Base-by-base conservation (phyloP, 2,888 invertebrate species). In the Cinara cedri region DNA sequence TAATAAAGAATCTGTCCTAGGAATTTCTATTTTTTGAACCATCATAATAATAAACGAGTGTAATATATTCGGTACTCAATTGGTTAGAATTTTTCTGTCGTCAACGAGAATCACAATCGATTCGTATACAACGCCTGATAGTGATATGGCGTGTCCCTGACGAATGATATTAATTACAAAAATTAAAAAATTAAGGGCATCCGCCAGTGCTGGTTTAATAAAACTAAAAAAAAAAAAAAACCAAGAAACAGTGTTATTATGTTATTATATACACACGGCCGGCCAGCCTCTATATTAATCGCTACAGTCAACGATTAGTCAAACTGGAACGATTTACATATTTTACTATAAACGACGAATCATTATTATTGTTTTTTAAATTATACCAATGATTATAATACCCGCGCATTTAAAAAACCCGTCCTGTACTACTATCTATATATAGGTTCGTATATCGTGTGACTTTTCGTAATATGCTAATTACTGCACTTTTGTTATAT, bases 211-310 rank as follows among this genome's bases (percentile, higher is more conserved):
- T 34, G n/a, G 3, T 63, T 63, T 13, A 54, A 51, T 51, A 26
- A 16, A 34, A n/a, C n/a, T n/a, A 51, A 66, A 51, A 54, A 42
- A 11, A 34, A 34, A 63, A 62, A 62, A 49, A 63, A 63, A 63
- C 34, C 54, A 26, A 51, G 54, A 42, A 42, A 54, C 21, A 6
- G 54, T 3, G 42, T 42, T 70, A 21, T 42, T 19, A 21, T 54
- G 14, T 70, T 54, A 54, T 51, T 14, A 42, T 34, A 6, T 34
- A 19, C 10, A 60, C 26, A 24, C 16, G n/a, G n/a, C 16, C 42
- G n/a, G 19, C 4, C 14, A 70, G 16, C 3, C 49, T 26, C n/a
- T n/a, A 51, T 70, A n/a, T 26, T 68, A 34, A 68, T 34, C 19
- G 24, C 14, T 1, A 51, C 68, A 11, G 13, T 70, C 21, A 16